Base-by-base conservation (phyloP, 2,888 invertebrate species). In the Leptopilina syphax region DNA sequence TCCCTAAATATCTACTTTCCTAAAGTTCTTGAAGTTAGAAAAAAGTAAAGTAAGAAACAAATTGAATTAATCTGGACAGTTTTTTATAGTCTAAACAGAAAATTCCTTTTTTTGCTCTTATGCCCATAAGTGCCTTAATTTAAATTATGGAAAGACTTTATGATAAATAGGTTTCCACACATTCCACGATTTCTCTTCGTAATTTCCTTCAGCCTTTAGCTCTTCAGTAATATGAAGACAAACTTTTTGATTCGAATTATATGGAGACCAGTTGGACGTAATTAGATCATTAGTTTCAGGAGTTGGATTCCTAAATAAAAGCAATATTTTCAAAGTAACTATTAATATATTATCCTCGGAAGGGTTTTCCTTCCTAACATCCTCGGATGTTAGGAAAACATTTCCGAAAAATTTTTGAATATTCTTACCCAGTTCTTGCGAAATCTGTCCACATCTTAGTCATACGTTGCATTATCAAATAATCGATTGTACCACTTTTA, bases 221-320 rank as follows among this genome's bases (percentile, higher is more conserved):
- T 86, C 81, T 3, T 86, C 85, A 13, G 66, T 79, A n/a, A 90
- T 89, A 0, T 89, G 84, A 3, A 89, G 81, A 67, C 81, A 88
- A 78, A 10, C n/a, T 18, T 86, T 77, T 68, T 84, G 80, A 7
- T 77, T 76, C 44, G 82, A 77, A 4, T 84, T 84, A 12, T 86
- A 54, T 1, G 88, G 85, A 27, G 67, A 9, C 90, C 90, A 90
- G 10, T 66, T 83, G 12, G 68, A 78, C 2, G 84, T 79, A 47
- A 90, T 77, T 5, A 82, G 57, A 1, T 85, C 81, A 66, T 89
- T 83, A 2, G 84, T 12, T 2, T 27, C 6, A 0, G 88, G 81
- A 0, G 89, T 89, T 34, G 90, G 90, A 82, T 89, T 77, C 44
- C 90, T 90, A 24, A 8, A 5, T 41, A 41, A 77, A 82, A 67